Evolutionary conservation across 1,140 invertebrate species (phyloP), one percentile per base, ranked within the genome.

Genomic region (Atta texana): DNA sequence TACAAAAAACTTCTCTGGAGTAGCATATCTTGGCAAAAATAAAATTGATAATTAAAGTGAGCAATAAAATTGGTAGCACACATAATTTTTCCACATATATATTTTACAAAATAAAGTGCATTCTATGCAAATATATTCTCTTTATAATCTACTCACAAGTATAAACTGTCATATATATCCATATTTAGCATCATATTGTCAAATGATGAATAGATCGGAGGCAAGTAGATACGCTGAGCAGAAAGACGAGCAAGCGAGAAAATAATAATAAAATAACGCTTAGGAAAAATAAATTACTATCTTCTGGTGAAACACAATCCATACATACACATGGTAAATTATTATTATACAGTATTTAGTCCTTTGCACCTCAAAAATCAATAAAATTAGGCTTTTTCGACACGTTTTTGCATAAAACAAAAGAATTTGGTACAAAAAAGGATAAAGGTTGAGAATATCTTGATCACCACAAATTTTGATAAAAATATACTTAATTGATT

Each of bases 1-100:
- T 51, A 98, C 95, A 87, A 97, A 97, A 94, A 97, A 97, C 91
- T 97, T 97, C 85, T 97, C 97, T 34, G 96, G 96, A n/a, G 97
- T 97, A 59, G 96, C 96, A 90, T 97, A 97, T 89, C 97, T 97
- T 84, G 24, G 3, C 87, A 69, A 95, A 95, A 39, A 90, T 44
- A 51, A 66, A 51, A 61, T 80, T 63, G 2, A 28, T 4, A 77
- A 53, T 55, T 1, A 55, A 61, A 14, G n/a, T 2, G 10, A 51
- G 18, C 7, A 21, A 44, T 44, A 5, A 39, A 55, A 28, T 16
- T 16, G n/a, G 2, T 1, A 28, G 34, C 6, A 6, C 12, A 49
- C 16, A 18, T 10, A 59, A 76, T 6, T 69, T 31, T 10, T 55
- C 7, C 44, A 18, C 12, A 7, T 0, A 5, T 31, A 1, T 66